These are phyloP conservation scores for Hafferia zeledoni DNA, from an alignment of 2,797 vertebrate species.

Conservation along the genomic window DNA sequence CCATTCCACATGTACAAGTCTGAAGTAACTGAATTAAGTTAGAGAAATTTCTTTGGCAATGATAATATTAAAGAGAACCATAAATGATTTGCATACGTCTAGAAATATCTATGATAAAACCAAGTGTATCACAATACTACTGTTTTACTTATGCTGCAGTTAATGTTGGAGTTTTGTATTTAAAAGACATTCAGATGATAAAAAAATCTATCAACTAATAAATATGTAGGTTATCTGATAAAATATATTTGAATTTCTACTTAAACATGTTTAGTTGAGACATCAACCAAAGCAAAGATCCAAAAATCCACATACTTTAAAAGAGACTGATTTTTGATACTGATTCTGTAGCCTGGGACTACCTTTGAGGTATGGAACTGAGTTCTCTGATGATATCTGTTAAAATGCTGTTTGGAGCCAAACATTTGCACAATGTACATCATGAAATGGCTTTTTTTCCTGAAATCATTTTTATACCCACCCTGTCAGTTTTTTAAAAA, in stretches of 20 bases:
- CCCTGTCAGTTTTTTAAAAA: not conserved
- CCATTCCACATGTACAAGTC: not conserved
- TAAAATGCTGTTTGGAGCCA: conserved; percentile 7
- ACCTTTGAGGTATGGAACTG: not conserved
- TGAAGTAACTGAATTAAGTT: not conserved
- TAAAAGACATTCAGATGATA: not conserved
- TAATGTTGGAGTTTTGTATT: not conserved
- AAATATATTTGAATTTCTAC: not conserved
- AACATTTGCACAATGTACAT: not conserved
- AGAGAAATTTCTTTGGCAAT: not conserved
- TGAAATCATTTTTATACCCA: not conserved
- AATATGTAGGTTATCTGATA: not conserved
- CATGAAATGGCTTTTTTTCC: not conserved
- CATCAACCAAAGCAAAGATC: not conserved
- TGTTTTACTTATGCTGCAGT: not conserved
- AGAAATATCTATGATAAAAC: not conserved
- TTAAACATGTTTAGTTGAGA: not conserved
- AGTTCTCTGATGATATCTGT: not conserved
- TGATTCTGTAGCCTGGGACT: not conserved
- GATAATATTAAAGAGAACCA: not conserved
- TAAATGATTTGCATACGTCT: not conserved
- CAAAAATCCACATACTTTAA: not conserved
- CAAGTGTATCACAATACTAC: not conserved
- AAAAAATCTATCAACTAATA: not conserved
- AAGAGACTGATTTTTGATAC: not conserved